Evolutionary conservation across 2,797 vertebrate genomes (phyloP), one percentile per base, ranked within the genome.

Genomic region (Eidolon dupreanum): DNA sequence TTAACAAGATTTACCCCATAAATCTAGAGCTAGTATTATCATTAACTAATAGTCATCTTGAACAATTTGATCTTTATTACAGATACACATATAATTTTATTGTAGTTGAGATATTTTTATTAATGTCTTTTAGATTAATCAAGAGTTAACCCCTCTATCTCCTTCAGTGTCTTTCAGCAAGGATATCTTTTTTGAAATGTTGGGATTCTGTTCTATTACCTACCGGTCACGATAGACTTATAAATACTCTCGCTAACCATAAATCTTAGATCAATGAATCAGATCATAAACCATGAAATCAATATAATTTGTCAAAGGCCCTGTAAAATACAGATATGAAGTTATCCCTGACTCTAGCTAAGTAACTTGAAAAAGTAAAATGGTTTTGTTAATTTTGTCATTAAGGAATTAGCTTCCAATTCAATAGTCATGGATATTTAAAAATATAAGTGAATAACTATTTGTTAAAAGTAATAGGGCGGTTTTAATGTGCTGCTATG

Each of bases 321-420:
- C 16, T 71, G 46, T 85, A 75, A 95, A 96, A 78, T 63, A 36
- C 17, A 81, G 71, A 74, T 71, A 13, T 20, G 51, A 68, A 53
- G 38, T 43, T 65, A 1, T 87, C 59, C 63, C 74, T 53, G 78
- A 16, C 41, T 75, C n/a, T 11, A 28, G n/a, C 57, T 63, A 59
- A 63, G 12, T 94, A 87, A 96, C 41, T 92, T 79, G 28, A 61
- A 79, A 41, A 95, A 59, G 41, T 38, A 81, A 84, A 82, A 38
- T 28, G 12, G 16, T 89, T 96, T 81, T 83, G 75, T 38, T 38
- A 46, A 59, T 71, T 91, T 79, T 89, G 70, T 91, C n/a, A n/a
- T 85, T 78, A 28, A 28, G 20, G 12, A 84, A 7, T 87, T 36
- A 83, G 79, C 61, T 46, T 90, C 65, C n/a, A 85, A 51, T 93